Percentiles rank a stretch among this genome's conserved stretches.
These are phyloP conservation scores for Conopomorpha cramerella DNA, from an alignment of 1,140 invertebrate genomes.

Conservation along the genomic window DNA sequence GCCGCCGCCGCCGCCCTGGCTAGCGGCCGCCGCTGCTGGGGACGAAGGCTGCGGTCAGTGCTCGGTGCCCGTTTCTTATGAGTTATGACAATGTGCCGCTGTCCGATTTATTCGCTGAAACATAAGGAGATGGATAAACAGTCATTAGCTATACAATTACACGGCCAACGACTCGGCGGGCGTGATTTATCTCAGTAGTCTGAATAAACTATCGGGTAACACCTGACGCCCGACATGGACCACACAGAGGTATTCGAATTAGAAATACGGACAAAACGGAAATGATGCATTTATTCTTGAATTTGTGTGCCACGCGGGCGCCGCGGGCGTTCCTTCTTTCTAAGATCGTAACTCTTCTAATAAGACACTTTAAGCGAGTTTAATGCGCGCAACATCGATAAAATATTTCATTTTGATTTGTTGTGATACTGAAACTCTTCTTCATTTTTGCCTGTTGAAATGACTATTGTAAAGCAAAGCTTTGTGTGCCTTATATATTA, in stretches of 20 bases:
- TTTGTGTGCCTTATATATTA: constrained; percentile 6
- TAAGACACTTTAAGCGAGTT: constrained; percentile 38
- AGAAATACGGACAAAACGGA: constrained; percentile 38
- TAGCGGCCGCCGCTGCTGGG: no score
- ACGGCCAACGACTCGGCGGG: no score
- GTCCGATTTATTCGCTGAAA: no score
- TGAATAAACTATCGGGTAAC: constrained; percentile 21
- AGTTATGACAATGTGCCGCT: no score
- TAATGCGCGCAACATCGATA: constrained; percentile 26
- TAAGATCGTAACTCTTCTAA: constrained; percentile 41
- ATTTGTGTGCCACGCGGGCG: constrained; percentile 20
- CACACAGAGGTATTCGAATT: constrained; percentile 40
- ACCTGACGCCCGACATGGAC: constrained; percentile 19
- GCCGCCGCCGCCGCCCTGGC: no score
- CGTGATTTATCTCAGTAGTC: no score
- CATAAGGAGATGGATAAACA: no score
- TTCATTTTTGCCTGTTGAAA: constrained; percentile 17
- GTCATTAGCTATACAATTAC: no score
- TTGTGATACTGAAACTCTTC: constrained; percentile 22
- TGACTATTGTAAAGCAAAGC: constrained; percentile 22
- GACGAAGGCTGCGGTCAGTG: no score
- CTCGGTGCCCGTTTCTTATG: no score
- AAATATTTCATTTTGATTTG: constrained; percentile 40
- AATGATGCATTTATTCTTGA: constrained; percentile 41
- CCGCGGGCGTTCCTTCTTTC: constrained; percentile 37